A percentile compares a stretch with the other conserved stretches of the same genome.
These are phyloP conservation scores for Gopherus flavomarginatus DNA, from an alignment of 2,113 vertebrate species.

Conservation along the genomic window DNA sequence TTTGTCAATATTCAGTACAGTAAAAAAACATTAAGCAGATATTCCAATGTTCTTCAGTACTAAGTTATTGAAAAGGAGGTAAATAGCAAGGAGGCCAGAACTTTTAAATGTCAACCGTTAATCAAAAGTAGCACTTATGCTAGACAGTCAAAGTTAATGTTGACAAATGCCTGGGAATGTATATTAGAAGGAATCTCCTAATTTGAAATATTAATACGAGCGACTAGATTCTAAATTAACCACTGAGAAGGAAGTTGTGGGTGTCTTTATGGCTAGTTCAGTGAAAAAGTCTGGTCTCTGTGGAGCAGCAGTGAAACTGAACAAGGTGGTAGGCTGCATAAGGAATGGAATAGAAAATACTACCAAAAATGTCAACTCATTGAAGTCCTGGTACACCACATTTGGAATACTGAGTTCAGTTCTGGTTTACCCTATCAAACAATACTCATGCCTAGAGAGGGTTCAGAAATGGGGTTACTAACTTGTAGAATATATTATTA, in stretches of 20 bases:
- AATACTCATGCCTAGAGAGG: background rate
- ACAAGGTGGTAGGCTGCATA: background rate
- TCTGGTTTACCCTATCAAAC: background rate
- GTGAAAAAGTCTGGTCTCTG: background rate
- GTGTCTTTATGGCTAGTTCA: background rate
- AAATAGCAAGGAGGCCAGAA: background rate
- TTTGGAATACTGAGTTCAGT: background rate
- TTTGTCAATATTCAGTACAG: background rate
- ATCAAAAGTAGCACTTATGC: background rate
- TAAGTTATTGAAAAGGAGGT: background rate
- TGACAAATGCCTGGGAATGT: background rate
- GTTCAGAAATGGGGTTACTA: background rate
- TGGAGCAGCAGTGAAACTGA: background rate
- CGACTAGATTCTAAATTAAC: background rate
- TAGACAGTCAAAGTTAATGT: background rate
- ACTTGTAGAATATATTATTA: background rate
- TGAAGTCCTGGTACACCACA: background rate
- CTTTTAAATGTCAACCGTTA: background rate
- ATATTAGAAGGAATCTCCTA: background rate
- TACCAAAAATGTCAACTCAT: background rate
- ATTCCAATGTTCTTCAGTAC: background rate
- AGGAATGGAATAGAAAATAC: background rate
- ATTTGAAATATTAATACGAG: background rate
- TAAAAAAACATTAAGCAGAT: background rate
- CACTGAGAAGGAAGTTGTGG: background rate